A percentile compares a stretch with the other conserved stretches of the same genome.
These are phyloP conservation scores for Limosa lapponica DNA, from an alignment of 2,797 vertebrate species.

Conservation along the genomic window DNA sequence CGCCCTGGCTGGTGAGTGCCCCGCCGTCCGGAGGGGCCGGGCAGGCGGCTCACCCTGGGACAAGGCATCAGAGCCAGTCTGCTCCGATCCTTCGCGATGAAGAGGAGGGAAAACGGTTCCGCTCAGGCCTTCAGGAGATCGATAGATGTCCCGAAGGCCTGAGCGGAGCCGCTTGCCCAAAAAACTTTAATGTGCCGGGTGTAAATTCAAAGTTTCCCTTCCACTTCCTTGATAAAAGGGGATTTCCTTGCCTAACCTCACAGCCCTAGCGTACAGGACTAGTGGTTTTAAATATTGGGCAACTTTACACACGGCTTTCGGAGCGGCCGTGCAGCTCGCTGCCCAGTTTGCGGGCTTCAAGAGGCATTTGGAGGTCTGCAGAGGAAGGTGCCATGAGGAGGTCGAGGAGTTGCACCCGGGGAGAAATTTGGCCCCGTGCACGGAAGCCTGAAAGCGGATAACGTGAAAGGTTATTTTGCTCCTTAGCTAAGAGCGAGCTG, in stretches of 20 bases:
- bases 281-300: background rate
- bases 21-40: background rate
- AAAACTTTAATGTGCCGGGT: background rate
- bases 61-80: rapidly evolving
- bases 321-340: background rate
- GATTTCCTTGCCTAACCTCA: background rate
- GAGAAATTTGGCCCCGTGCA: background rate
- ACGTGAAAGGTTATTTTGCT: background rate
- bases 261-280: no score
- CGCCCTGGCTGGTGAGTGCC: background rate
- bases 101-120: background rate
- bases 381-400: background rate
- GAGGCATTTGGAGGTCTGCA: background rate
- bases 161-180: background rate
- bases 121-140: background rate
- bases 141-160: background rate
- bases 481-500: rapidly evolving
- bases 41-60: background rate
- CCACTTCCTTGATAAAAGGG: background rate
- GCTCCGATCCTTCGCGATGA: no score
- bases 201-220: background rate
- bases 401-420: background rate
- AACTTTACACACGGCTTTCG: background rate
- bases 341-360: rapidly evolving
- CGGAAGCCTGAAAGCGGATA: background rate